phyloP scores from a whole-genome alignment of 1,140 invertebrate genomes.

The Polypedilum pembai region DNA sequence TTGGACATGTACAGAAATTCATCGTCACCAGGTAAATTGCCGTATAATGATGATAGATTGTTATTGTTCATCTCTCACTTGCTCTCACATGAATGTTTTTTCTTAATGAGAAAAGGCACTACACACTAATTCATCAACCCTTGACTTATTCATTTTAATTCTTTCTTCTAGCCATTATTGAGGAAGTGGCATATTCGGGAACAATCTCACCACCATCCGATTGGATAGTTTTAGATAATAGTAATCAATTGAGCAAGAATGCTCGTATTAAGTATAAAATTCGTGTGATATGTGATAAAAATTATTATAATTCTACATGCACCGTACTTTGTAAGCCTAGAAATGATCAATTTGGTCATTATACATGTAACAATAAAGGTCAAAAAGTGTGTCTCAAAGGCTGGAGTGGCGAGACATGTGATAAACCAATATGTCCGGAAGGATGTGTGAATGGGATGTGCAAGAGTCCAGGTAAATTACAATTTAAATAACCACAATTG shows the following conservation, averaged over 20 bases:
- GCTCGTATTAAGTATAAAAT: conserved; percentile 78
- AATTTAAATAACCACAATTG: conserved; percentile 33
- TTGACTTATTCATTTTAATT: neutral
- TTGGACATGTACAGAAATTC: conserved; percentile 66
- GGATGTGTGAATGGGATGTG: conserved; percentile 30
- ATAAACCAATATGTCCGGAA: conserved; percentile 47
- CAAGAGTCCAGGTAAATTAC: conserved; percentile 29
- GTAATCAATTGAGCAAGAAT: conserved; percentile 62
- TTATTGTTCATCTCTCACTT: neutral
- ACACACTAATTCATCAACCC: too few species aligned
- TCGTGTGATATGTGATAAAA: conserved; percentile 78
- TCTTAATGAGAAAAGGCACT: too few species aligned
- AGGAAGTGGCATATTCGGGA: conserved; percentile 80
- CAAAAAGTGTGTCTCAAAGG: conserved; percentile 86
- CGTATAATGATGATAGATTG: conserved; percentile 21
- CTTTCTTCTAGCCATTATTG: conserved; percentile 48
- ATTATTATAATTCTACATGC: conserved; percentile 93
- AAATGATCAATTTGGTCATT: conserved; percentile 91
- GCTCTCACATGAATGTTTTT: neutral
- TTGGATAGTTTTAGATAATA: conserved; percentile 69
- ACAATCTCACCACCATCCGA: conserved; percentile 79
- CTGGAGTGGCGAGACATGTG: conserved; percentile 89
- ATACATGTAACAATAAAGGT: conserved; percentile 78
- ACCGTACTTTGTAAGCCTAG: conserved; percentile 85
- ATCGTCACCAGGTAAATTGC: conserved; percentile 54